Base-by-base conservation (phyloP, 92 coral and sea anemone species). In the Chrysogorgia sp. region DNA sequence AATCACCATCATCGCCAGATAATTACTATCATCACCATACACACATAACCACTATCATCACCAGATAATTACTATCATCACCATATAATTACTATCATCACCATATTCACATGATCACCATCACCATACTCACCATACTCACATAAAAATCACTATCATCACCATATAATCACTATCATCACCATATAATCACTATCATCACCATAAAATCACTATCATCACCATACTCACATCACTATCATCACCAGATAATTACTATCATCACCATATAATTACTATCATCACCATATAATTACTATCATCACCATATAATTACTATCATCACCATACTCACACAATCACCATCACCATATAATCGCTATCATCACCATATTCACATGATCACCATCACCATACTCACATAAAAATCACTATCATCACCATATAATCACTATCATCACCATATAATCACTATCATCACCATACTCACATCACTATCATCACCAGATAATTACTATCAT, bases 21-120 rank as follows among this genome's bases (percentile, higher is more conserved):
- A n/a, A n/a, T n/a, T n/a, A 47, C 53, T 15, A 47, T 15, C 53
- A 47, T 15, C 53, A 47, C 15, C 53, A 47, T n/a, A n/a, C n/a
- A n/a, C n/a, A n/a, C 53, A 47, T 15, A 2, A 47, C n/a, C 53
- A 47, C n/a, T n/a, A 47, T 47, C 53, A 47, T 47, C 53, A 47
- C n/a, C n/a, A n/a, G n/a, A n/a, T n/a, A n/a, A 47, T 15, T n/a
- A 47, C 53, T n/a, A 47, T 47, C 53, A 47, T 47, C 53, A 47
- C 15, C n/a, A 47, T 15, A 47, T 15, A 12, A 47, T 47, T 15
- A 47, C n/a, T n/a, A 47, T 15, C 53, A 47, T 2, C 53, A 47
- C 15, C 53, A 47, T 15, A 12, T 7, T 47, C 53, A 47, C 53
- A 47, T n/a, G 17, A 47, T n/a, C 53, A 47, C 15, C n/a, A 47